Conservation (phyloP, 2,113 vertebrate species). For the Gulo gulo region DNA sequence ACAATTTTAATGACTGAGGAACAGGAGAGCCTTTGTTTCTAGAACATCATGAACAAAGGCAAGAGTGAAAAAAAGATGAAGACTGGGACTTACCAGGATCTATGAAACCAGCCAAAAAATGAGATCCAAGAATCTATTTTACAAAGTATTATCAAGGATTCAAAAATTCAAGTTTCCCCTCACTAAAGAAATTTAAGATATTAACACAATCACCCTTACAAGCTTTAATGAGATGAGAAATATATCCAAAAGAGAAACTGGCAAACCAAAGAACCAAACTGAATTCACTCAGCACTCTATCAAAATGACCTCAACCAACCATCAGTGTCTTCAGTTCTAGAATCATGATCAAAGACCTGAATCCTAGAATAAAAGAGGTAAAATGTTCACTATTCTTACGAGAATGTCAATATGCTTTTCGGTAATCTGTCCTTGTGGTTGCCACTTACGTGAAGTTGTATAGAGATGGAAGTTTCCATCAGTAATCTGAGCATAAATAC, state of each 20-base stretch:
- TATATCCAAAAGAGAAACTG: conserved; percentile 15
- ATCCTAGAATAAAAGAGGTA: conserved; percentile 4
- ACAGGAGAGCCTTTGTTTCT: not conserved
- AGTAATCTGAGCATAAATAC: not conserved
- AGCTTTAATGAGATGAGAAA: conserved; percentile 1
- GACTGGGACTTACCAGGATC: not conserved
- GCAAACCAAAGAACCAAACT: not conserved
- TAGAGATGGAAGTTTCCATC: not conserved
- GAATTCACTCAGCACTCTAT: not conserved
- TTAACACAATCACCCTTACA: not conserved
- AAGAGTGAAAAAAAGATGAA: not conserved
- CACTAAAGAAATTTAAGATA: not conserved
- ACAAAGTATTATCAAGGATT: not conserved
- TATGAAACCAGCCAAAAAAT: not conserved
- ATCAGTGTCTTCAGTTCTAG: not conserved
- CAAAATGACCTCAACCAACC: not conserved
- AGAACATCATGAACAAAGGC: not conserved
- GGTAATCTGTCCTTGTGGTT: not conserved
- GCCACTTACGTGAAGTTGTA: not conserved
- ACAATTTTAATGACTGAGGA: not conserved
- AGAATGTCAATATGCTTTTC: not conserved
- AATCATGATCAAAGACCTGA: not conserved
- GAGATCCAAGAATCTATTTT: not conserved
- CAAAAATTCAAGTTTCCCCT: not conserved
- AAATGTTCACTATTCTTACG: not conserved